phyloP scores from a whole-genome alignment of 1,140 invertebrate species.

The Himalopsyche phryganea region DNA sequence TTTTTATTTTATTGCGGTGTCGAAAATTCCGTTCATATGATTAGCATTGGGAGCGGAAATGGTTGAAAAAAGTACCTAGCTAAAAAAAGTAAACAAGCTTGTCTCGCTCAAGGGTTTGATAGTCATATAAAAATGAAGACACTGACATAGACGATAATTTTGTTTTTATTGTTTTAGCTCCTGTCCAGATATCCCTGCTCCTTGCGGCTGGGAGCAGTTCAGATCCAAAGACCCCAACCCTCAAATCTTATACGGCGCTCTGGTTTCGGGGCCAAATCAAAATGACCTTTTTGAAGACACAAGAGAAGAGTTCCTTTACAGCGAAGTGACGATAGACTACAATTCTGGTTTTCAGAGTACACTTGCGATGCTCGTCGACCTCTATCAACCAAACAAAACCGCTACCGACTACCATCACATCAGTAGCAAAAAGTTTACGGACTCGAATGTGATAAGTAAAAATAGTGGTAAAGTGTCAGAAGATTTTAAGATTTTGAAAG shows the following conservation, averaged over 20 bases:
- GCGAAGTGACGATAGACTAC: slow-evolving; percentile 58
- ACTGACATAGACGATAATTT: no score
- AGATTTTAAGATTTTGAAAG: no score
- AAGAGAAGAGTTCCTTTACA: slow-evolving; percentile 55
- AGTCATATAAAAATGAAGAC: no score
- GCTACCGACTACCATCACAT: no score
- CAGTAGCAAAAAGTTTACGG: not conserved
- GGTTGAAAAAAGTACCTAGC: no score
- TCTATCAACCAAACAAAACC: not conserved
- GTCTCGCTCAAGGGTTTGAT: no score
- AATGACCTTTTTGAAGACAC: slow-evolving; percentile 53
- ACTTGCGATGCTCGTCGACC: slow-evolving; percentile 38
- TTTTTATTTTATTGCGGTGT: no score
- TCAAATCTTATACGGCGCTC: slow-evolving; percentile 54
- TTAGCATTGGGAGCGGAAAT: no score
- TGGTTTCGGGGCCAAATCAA: slow-evolving; percentile 57
- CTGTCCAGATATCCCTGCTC: slow-evolving; percentile 49
- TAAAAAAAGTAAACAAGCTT: no score
- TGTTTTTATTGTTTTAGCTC: no score
- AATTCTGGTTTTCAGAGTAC: slow-evolving; percentile 58
- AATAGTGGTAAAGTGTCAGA: no score
- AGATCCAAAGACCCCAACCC: slow-evolving; percentile 49
- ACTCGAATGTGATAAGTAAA: slow-evolving; percentile 1
- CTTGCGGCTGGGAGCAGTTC: slow-evolving; percentile 54
- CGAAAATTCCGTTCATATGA: no score